A percentile compares a stretch with the other conserved stretches of the same genome.
Conservation (phyloP, 2,888 invertebrate genomes). For the Ptilodon capucinus region DNA sequence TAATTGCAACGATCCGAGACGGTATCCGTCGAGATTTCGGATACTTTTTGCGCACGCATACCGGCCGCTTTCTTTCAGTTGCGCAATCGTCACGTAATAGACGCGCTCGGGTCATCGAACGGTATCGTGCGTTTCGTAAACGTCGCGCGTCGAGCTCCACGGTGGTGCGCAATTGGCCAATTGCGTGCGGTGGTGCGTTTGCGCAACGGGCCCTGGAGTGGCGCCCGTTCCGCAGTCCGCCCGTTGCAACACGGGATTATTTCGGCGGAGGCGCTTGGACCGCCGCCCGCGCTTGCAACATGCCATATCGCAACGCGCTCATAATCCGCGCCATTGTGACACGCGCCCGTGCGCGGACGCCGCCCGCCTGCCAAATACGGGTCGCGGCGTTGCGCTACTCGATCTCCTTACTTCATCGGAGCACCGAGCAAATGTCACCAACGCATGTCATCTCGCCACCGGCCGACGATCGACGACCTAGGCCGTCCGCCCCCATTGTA, state of each 20-base stretch:
- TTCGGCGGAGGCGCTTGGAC: slow-evolving; percentile 78
- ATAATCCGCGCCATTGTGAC: slow-evolving; percentile 79
- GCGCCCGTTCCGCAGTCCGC: slow-evolving; percentile 77
- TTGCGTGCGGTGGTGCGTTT: slow-evolving; percentile 62
- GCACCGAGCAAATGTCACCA: slow-evolving; percentile 45
- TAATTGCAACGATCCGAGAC: slow-evolving; percentile 77
- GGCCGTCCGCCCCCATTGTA: slow-evolving; percentile 44
- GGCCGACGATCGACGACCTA: slow-evolving; percentile 26
- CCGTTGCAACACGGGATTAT: slow-evolving; percentile 81
- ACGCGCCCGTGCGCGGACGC: slow-evolving; percentile 57
- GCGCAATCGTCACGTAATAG: slow-evolving; percentile 73
- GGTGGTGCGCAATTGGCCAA: slow-evolving; percentile 66
- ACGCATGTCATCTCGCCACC: slow-evolving; percentile 31
- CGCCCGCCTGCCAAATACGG: slow-evolving; percentile 73
- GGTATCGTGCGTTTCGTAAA: slow-evolving; percentile 62
- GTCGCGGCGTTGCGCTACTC: slow-evolving; percentile 59
- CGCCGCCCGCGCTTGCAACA: slow-evolving; percentile 80
- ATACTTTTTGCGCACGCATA: slow-evolving; percentile 77
- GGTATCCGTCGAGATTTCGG: slow-evolving; percentile 70
- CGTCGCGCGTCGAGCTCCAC: slow-evolving; percentile 38
- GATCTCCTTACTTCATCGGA: slow-evolving; percentile 62
- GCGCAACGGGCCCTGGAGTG: slow-evolving; percentile 74
- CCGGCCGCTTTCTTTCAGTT: slow-evolving; percentile 80
- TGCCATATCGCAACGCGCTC: slow-evolving; percentile 79
- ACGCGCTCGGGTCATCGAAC: slow-evolving; percentile 67